Evolutionary conservation across 2,113 vertebrate genomes (phyloP).

Genomic region (Alethe castanea): DNA sequence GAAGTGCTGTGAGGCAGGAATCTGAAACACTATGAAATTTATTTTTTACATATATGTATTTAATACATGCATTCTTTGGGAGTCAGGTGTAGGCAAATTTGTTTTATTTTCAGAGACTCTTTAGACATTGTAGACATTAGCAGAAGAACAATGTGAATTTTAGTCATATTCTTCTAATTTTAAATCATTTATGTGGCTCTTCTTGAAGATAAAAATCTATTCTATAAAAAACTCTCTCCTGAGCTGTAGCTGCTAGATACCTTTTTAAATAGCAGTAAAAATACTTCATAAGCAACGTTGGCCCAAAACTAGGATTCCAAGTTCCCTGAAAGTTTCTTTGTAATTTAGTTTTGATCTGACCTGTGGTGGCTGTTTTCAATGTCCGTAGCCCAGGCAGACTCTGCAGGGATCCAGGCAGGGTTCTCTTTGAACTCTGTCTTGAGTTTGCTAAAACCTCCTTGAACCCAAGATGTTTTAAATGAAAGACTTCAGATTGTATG

Average conservation of each 20-base stretch:
- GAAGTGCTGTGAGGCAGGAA: neutral
- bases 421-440: slow-evolving; percentile 57
- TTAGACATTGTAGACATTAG: neutral
- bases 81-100: neutral
- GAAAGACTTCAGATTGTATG: slow-evolving; percentile 35
- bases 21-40: neutral
- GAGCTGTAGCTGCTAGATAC: neutral
- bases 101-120: neutral
- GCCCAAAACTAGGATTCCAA: neutral
- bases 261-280: neutral
- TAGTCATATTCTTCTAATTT: neutral
- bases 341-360: slow-evolving; percentile 40
- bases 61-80: neutral
- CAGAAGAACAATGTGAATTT: neutral
- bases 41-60: neutral
- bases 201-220: neutral
- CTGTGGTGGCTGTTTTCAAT: slow-evolving; percentile 47
- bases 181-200: neutral
- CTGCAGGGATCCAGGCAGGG: slow-evolving; percentile 40
- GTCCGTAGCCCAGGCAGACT: slow-evolving; percentile 10
- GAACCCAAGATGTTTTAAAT: slow-evolving; percentile 62
- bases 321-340: neutral
- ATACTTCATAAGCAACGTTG: neutral
- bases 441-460: slow-evolving; percentile 28
- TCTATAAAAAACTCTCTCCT: neutral